Evolutionary conservation across 2,797 vertebrate genomes (phyloP).

Genomic region (Myotis daubentonii): DNA sequence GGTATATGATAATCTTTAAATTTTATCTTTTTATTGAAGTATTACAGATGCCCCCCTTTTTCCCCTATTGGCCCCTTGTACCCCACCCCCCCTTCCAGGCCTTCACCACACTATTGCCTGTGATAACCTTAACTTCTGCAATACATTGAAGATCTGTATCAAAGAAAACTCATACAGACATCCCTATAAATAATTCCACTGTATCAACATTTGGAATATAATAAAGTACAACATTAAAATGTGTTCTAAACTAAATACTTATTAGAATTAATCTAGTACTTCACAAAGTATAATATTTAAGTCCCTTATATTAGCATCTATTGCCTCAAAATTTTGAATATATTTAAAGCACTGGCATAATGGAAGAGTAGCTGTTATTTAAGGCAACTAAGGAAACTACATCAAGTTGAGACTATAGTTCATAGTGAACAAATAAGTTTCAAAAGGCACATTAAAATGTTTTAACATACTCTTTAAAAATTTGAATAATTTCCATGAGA

Average conservation of each 20-base stretch:
- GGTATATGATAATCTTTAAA: neutral
- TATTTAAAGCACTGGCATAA: neutral
- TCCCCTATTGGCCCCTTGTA: too few relatives aligned
- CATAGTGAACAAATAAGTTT: neutral
- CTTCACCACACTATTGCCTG: too few relatives aligned
- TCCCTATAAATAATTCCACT: conserved; percentile 59
- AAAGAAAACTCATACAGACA: conserved; percentile 6
- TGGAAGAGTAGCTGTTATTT: neutral
- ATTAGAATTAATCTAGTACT: neutral
- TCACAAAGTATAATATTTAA: neutral
- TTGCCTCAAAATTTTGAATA: neutral
- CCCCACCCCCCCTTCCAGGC: too few relatives aligned
- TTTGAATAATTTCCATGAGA: neutral
- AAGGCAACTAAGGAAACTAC: neutral
- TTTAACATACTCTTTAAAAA: neutral
- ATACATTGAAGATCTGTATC: neutral
- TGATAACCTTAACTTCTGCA: neutral
- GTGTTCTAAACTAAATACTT: neutral
- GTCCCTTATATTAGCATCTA: neutral
- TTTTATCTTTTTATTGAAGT: too few relatives aligned
- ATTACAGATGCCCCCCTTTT: too few relatives aligned
- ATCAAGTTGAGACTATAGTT: neutral
- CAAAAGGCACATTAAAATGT: neutral
- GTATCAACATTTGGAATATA: conserved; percentile 58
- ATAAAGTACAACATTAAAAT: conserved; percentile 40